Base-by-base conservation (phyloP, 2,888 invertebrate species). In the Hypsopygia costalis region DNA sequence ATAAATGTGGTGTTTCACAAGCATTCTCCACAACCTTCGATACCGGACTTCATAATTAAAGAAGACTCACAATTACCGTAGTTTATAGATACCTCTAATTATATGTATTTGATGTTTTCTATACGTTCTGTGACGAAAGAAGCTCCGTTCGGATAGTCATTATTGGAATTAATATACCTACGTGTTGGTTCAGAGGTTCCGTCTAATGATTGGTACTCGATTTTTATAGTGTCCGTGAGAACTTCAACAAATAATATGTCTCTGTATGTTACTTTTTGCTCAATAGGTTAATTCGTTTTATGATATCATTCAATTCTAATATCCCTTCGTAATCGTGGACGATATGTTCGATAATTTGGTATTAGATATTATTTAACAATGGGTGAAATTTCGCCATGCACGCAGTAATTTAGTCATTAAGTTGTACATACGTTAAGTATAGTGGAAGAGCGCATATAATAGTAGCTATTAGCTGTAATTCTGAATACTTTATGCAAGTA, bases 131-230 rank as follows among this genome's bases (percentile, higher is more conserved):
- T 86, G 86, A 86, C 86, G 86, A 87, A 86, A 86, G 78, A 81
- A 70, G 64, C 71, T 72, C 73, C 77, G 70, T 76, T 77, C 78
- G 63, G 57, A 60, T 69, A 69, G 83, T 85, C 86, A 87, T 88
- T 87, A 87, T 67, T 79, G 66, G 87, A 83, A 88, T 88, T 87
- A 88, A 88, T 88, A 86, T 82, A 81, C 71, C 81, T 85, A 87
- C 87, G 87, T 87, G 87, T 78, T 62, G 80, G 87, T 77, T 87
- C 87, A 73, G 72, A 83, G 85, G 83, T 83, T 76, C 69, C 63
- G 52, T 46, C 51, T 83, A 85, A 86, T 85, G 73, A 82, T 73
- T 65, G 72, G 59, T 69, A 75, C 68, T 69, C 66, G 72, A 77
- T 79, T 85, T 85, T 86, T 86, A 72, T 77, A 70, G 67, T 63